Evolutionary conservation across 2,888 invertebrate species (phyloP), one percentile per base, ranked within the genome.

Genomic region (Leptura quadrifasciata): DNA sequence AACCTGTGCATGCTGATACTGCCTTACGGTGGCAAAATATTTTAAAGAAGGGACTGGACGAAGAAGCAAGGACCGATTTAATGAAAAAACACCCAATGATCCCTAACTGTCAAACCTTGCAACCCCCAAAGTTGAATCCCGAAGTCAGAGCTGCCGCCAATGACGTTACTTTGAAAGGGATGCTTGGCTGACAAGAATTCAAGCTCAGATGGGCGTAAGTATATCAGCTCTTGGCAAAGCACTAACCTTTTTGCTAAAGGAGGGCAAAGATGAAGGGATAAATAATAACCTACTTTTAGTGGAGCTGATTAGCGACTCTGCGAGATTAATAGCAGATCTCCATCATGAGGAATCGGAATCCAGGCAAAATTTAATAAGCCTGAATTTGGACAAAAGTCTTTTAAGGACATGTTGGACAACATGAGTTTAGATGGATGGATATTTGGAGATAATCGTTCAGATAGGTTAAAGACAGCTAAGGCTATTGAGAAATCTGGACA

Each of bases 371-470:
- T 24, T 73, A 2, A 31, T 73, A 39, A 61, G 67, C 12, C n/a
- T 73, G 10, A 58, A 60, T 39, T 67, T 68, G n/a, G 67, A 73
- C 24, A 58, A 73, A 57, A 60, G 15, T 52, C 47, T 73, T n/a
- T n/a, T 12, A 73, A 52, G 18, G 73, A 73, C 21, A 31, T 68
- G 54, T 47, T 73, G 27, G 8, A 31, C 17, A 47, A 61, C 18
- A 52, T 60, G 60, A 21, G 17, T 15, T 58, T 73, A 52, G 65
- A 73, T 24, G 61, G 67, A 17, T 73, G 65, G 57, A 35, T 73
- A 20, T 68, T 73, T 31, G 73, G 65, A 21, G 67, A 65, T 12
- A 58, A 73, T 10, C 24, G 61, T 15, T 58, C 60, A 18, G 73
- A 73, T 12, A 57, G 58, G 3, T 15, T 67, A 6, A 73, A 73